Evolutionary conservation across 2,797 vertebrate species (phyloP).

Genomic region (Remorina albescens): DNA sequence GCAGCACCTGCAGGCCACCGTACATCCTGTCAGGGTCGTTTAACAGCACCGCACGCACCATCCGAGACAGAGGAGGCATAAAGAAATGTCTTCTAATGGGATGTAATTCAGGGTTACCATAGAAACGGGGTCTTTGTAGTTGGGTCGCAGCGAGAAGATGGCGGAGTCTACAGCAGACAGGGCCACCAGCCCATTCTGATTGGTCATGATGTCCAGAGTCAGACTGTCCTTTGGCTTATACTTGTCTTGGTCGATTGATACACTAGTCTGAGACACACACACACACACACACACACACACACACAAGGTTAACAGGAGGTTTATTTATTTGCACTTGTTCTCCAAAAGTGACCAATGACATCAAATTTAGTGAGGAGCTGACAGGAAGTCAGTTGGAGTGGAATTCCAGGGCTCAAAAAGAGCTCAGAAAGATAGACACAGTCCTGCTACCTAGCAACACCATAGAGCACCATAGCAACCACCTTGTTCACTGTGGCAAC

Average conservation of each 20-base stretch:
- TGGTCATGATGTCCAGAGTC: constrained; percentile 75
- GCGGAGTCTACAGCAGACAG: constrained; percentile 88
- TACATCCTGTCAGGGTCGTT: constrained; percentile 22
- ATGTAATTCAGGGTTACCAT: constrained; percentile 79
- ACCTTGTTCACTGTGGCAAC: no score
- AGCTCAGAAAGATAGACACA: no score
- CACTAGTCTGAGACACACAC: constrained; percentile 77
- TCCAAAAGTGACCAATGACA: no score
- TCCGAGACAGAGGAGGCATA: no score
- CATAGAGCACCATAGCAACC: no score
- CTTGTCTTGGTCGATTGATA: constrained; percentile 48
- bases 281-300: constrained; percentile 34
- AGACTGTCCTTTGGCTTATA: constrained; percentile 85
- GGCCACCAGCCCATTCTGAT: constrained; percentile 85
- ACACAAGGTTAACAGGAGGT: no score
- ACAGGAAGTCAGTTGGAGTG: no score
- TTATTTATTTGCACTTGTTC: no score
- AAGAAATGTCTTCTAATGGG: neutral
- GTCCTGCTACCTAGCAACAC: no score
- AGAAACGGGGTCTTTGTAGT: constrained; percentile 78
- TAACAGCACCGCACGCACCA: neutral
- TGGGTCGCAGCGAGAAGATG: constrained; percentile 82
- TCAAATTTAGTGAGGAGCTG: no score
- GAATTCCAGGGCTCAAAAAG: no score
- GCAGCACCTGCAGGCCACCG: constrained; percentile 83